A percentile compares a stretch with the other conserved stretches of the same genome.
These are phyloP conservation scores for Parapsyche elsis DNA, from an alignment of 1,140 invertebrate species.

Conservation along the genomic window DNA sequence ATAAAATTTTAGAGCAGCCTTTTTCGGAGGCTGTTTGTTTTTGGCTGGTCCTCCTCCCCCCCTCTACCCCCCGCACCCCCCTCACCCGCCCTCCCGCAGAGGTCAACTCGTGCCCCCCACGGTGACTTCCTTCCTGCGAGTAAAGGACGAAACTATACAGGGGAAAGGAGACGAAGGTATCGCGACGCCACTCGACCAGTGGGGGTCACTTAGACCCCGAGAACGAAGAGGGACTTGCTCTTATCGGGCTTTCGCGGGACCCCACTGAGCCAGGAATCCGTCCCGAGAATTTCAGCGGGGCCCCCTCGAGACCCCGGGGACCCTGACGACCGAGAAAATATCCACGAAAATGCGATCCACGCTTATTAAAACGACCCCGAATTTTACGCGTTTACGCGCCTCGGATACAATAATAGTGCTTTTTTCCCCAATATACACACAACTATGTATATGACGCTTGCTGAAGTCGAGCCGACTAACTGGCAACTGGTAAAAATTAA, in stretches of 20 bases:
- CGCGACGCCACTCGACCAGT: slow-evolving; percentile 36
- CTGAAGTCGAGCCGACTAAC: too few relatives aligned
- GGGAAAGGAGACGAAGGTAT: neutral
- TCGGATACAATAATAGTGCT: too few relatives aligned
- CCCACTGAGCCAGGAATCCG: slow-evolving; percentile 52
- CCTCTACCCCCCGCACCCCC: too few relatives aligned
- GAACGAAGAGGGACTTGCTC: slow-evolving; percentile 39
- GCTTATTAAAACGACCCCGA: too few relatives aligned
- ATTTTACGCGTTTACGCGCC: too few relatives aligned
- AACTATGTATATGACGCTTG: too few relatives aligned
- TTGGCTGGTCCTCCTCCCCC: slow-evolving; percentile 25
- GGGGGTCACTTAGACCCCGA: slow-evolving; percentile 58
- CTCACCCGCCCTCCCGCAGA: slow-evolving; percentile 35
- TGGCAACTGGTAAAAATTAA: too few relatives aligned
- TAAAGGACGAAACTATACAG: slow-evolving; percentile 33
- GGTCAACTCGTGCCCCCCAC: slow-evolving; percentile 53
- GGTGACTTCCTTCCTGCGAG: slow-evolving; percentile 57
- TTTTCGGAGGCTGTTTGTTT: slow-evolving; percentile 54
- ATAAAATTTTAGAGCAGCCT: neutral
- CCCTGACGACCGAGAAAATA: slow-evolving; percentile 43
- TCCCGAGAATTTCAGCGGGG: slow-evolving; percentile 46
- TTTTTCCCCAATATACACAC: too few relatives aligned
- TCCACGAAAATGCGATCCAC: slow-evolving; percentile 12
- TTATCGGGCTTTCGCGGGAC: slow-evolving; percentile 15
- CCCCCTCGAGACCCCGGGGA: slow-evolving; percentile 41